phyloP scores from a whole-genome alignment of 2,113 vertebrate genomes.

The Syngnathus floridae region DNA sequence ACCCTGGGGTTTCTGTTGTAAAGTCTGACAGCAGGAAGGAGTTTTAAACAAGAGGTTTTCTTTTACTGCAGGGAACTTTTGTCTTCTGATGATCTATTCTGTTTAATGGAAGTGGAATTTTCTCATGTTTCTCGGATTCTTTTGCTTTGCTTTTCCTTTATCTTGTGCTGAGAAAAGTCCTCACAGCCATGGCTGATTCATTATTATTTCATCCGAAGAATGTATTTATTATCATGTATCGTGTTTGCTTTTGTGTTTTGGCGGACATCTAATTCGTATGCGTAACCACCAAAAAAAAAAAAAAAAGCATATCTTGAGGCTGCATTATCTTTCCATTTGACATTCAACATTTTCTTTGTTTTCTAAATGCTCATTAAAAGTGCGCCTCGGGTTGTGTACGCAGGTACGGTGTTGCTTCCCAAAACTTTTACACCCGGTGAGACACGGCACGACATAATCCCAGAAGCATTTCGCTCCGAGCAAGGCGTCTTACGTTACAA shows the following conservation, averaged over 20 bases:
- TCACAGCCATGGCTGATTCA: constrained; percentile 28
- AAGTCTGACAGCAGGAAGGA: too few relatives aligned
- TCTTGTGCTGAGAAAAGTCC: constrained; percentile 16
- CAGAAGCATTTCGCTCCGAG: constrained; percentile 14
- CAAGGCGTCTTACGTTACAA: constrained; percentile 23
- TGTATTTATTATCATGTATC: constrained; percentile 41
- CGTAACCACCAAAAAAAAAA: constrained; percentile 28
- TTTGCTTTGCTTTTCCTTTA: constrained; percentile 2
- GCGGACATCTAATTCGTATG: constrained; percentile 43
- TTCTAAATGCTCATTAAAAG: constrained; percentile 65
- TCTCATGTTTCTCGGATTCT: constrained; percentile 10
- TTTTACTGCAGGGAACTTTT: not conserved
- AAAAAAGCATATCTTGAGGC: constrained; percentile 37
- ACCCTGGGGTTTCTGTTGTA: too few relatives aligned
- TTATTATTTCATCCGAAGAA: constrained; percentile 41
- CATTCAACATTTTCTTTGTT: constrained; percentile 47
- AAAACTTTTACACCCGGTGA: constrained; percentile 23
- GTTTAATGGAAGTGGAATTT: constrained; percentile 12
- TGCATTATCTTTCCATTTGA: constrained; percentile 42
- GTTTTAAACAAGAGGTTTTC: constrained; percentile 4
- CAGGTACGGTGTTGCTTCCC: constrained; percentile 39
- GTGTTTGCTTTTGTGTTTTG: constrained; percentile 21
- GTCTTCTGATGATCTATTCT: not conserved
- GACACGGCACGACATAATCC: constrained; percentile 24
- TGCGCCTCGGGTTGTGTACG: constrained; percentile 41